phyloP scores from a whole-genome alignment of 2,888 invertebrate genomes.

The Palloptera scutellata region DNA sequence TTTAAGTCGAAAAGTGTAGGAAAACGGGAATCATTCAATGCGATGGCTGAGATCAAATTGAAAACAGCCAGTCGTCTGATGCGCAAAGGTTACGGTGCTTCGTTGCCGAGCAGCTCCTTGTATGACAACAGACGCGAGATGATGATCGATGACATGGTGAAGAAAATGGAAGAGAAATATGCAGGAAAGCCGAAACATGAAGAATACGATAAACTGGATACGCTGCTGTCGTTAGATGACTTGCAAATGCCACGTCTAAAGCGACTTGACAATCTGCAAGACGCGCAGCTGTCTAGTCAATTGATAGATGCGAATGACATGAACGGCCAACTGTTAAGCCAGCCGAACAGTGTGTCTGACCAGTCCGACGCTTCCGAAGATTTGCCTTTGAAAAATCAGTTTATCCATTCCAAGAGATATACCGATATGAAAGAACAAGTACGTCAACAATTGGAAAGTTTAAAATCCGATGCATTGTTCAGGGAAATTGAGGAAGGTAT shows the following conservation, averaged over 20 bases:
- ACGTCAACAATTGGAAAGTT: too few species aligned
- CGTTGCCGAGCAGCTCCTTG: conserved; percentile 55
- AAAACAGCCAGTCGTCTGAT: conserved; percentile 59
- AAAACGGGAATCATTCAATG: conserved; percentile 42
- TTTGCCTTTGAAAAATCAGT: too few species aligned
- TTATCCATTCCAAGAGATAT: too few species aligned
- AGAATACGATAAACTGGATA: background rate
- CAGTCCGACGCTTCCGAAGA: too few species aligned
- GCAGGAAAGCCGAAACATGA: background rate
- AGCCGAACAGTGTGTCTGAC: too few species aligned
- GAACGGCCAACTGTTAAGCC: too few species aligned
- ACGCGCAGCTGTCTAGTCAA: too few species aligned
- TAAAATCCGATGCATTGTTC: too few species aligned
- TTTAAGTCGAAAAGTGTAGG: too few species aligned
- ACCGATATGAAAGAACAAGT: too few species aligned
- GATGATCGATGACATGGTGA: conserved; percentile 43
- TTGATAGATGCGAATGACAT: too few species aligned
- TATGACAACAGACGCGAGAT: conserved; percentile 40
- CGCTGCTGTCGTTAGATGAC: conserved; percentile 12
- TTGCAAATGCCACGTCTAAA: conserved; percentile 16
- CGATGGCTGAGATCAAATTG: conserved; percentile 56
- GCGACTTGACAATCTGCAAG: conserved; percentile 1
- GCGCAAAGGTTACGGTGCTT: conserved; percentile 54
- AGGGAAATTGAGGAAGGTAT: background rate
- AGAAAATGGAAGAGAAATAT: conserved; percentile 35